These are phyloP conservation scores for Larimichthys crocea DNA, from an alignment of 2,113 vertebrate genomes.

Conservation along the genomic window DNA sequence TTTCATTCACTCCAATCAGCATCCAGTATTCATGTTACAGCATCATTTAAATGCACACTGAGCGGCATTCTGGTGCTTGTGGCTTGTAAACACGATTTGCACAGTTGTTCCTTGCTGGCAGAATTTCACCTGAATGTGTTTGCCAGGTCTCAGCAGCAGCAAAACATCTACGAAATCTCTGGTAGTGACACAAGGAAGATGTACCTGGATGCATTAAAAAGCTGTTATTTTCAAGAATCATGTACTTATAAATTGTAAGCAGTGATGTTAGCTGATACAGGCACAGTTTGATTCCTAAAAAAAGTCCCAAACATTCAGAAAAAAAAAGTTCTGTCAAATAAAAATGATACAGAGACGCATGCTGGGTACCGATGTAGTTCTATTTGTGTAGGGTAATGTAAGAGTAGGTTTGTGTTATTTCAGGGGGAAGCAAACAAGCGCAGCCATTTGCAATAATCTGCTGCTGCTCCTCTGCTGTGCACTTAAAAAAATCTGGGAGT, in stretches of 20 bases:
- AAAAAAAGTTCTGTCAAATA: neutral
- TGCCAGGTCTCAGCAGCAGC: constrained; percentile 40
- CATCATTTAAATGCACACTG: constrained; percentile 42
- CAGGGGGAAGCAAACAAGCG: neutral
- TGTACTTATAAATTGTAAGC: neutral
- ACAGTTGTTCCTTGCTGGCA: constrained; percentile 33
- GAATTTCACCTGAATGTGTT: constrained; percentile 29
- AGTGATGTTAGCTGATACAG: neutral
- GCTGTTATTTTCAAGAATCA: constrained; percentile 25
- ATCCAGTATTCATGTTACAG: constrained; percentile 17
- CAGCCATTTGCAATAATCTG: constrained; percentile 18
- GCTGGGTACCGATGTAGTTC: neutral
- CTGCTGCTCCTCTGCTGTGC: constrained; percentile 4
- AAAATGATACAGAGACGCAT: neutral
- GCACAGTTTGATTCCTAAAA: constrained; percentile 16
- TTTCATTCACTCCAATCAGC: constrained; percentile 50
- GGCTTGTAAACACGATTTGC: constrained; percentile 57
- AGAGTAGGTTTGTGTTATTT: constrained; percentile 2
- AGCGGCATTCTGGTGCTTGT: constrained; percentile 25
- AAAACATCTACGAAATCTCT: constrained; percentile 7
- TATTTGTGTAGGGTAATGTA: neutral
- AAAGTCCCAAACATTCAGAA: neutral
- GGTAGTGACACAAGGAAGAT: constrained; percentile 9
- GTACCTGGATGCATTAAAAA: constrained; percentile 15
- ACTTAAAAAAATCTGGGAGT: constrained; percentile 33